Evolutionary conservation across 2,113 vertebrate species (phyloP).

Genomic region (Aspidoscelis tigris): DNA sequence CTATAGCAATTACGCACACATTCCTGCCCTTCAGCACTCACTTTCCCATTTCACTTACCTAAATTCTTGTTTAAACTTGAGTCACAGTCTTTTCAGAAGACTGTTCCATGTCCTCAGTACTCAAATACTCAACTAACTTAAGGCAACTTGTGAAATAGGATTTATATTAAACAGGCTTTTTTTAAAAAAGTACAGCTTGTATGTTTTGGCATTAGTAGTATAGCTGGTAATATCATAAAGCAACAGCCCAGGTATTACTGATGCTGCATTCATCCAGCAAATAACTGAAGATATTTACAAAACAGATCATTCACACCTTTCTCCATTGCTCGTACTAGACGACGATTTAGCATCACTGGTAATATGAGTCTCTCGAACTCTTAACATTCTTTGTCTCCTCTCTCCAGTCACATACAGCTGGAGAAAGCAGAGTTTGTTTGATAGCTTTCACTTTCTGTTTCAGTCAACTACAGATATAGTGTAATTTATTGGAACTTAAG

Average conservation of each 20-base stretch:
- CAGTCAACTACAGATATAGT: background rate
- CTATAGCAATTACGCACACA: constrained; percentile 30
- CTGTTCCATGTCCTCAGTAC: constrained; percentile 9
- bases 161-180: constrained; percentile 12
- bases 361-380: background rate
- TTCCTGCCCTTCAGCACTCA: constrained; percentile 59
- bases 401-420: background rate
- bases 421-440: background rate
- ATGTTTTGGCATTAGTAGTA: background rate
- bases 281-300: background rate
- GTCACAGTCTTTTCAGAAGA: constrained; percentile 6
- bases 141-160: background rate
- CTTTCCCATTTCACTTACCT: constrained; percentile 40
- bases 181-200: background rate
- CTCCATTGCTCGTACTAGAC: background rate
- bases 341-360: background rate
- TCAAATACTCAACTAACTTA: background rate
- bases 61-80: constrained; percentile 79
- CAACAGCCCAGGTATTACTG: background rate
- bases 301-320: background rate
- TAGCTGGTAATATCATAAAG: background rate
- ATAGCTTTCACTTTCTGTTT: background rate
- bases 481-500: background rate
- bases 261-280: background rate
- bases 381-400: background rate